Conservation (phyloP, 1,140 invertebrate genomes). For the Philopotamus ludificatus region DNA sequence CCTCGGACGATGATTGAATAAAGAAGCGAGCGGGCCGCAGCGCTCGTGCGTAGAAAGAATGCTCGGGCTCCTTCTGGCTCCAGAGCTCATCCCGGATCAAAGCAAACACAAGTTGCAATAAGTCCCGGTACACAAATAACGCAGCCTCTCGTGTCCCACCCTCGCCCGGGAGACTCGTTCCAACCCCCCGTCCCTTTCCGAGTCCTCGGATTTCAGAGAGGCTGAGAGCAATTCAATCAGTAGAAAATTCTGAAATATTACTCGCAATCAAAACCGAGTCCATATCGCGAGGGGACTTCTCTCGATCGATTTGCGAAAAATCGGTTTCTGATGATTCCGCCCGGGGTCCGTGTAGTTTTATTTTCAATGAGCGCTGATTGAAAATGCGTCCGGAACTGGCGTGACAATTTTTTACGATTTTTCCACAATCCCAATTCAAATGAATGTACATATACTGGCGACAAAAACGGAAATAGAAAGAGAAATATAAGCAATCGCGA, state of each 20-base stretch:
- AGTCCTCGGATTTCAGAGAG: background rate
- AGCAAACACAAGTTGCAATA: slow-evolving; percentile 30
- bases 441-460: too few relatives aligned
- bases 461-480: too few relatives aligned
- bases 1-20: slow-evolving; percentile 36
- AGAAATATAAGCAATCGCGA: too few relatives aligned
- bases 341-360: background rate
- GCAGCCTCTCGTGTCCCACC: background rate
- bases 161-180: background rate
- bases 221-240: slow-evolving; percentile 24
- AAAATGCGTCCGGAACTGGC: background rate
- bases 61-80: background rate
- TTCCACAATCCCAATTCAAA: too few relatives aligned
- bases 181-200: background rate
- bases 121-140: slow-evolving; percentile 20
- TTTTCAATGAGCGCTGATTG: slow-evolving; percentile 9
- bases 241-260: slow-evolving; percentile 27
- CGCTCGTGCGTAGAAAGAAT: slow-evolving; percentile 25
- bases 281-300: background rate
- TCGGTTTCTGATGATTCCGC: slow-evolving; percentile 15
- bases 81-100: slow-evolving; percentile 20
- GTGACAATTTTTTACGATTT: too few relatives aligned
- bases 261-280: slow-evolving; percentile 24
- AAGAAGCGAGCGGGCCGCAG: slow-evolving; percentile 12
- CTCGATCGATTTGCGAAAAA: background rate